Conservation (phyloP, 2,888 invertebrate genomes). For the Ceratothoa steindachneri region DNA sequence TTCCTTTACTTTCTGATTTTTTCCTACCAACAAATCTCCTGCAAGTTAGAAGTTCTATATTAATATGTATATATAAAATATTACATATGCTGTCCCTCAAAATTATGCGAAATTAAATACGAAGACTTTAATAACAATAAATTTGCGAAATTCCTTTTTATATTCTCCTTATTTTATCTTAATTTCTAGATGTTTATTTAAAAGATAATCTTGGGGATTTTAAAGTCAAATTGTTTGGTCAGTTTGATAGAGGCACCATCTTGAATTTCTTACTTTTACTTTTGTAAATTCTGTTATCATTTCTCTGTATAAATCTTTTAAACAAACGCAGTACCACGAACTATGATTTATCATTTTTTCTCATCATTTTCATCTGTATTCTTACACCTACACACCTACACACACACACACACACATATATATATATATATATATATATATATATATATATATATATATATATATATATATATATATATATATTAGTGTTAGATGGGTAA, state of each 20-base stretch:
- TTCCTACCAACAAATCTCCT: too few species aligned
- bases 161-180: neutral
- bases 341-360: too few species aligned
- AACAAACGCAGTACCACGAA: neutral
- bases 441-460: too few species aligned
- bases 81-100: neutral
- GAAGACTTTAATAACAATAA: neutral
- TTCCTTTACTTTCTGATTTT: too few species aligned
- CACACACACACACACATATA: too few species aligned
- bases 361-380: too few species aligned
- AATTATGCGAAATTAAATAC: neutral
- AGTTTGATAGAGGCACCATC: neutral
- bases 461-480: too few species aligned
- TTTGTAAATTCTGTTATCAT: neutral
- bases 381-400: too few species aligned
- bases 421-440: constrained; percentile 13
- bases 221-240: neutral
- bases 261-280: neutral
- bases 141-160: neutral
- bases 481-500: too few species aligned
- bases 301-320: neutral
- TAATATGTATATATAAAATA: neutral
- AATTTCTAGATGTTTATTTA: neutral
- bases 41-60: too few species aligned
- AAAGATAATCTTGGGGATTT: neutral